phyloP scores from a whole-genome alignment of 2,113 vertebrate species.

The Spermophilus dauricus region DNA sequence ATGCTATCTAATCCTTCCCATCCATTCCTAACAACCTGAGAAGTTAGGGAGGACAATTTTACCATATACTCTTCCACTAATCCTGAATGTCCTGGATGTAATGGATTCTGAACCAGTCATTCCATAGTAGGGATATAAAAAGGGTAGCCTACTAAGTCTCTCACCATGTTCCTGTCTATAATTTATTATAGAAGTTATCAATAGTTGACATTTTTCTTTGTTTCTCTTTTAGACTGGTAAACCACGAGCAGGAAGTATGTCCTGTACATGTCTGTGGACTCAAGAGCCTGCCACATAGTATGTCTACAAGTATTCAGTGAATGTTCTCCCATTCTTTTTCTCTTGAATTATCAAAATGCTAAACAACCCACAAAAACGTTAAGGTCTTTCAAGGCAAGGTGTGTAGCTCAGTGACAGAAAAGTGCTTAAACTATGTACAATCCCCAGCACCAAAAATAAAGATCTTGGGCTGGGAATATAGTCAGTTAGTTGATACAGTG shows the following conservation, averaged over 20 bases:
- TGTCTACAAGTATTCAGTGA: neutral
- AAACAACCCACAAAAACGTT: neutral
- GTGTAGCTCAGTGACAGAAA: neutral
- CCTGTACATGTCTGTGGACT: neutral
- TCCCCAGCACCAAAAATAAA: neutral
- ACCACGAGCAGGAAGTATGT: neutral
- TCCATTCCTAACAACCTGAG: neutral
- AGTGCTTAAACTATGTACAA: neutral
- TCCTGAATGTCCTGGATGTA: neutral
- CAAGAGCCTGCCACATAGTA: neutral
- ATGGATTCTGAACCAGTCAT: neutral
- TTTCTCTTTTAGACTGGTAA: neutral
- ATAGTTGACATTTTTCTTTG: neutral
- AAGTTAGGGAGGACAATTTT: neutral
- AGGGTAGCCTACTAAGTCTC: neutral
- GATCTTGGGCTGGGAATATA: too few relatives aligned
- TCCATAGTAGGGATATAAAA: neutral
- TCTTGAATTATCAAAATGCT: neutral
- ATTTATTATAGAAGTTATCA: neutral
- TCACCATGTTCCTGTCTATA: neutral
- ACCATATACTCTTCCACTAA: neutral
- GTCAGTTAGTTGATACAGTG: too few relatives aligned
- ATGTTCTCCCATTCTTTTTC: neutral
- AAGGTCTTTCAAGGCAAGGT: neutral
- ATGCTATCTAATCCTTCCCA: neutral